Base-by-base conservation (phyloP, 2,113 vertebrate species). In the Ptychochromis oligacanthus region DNA sequence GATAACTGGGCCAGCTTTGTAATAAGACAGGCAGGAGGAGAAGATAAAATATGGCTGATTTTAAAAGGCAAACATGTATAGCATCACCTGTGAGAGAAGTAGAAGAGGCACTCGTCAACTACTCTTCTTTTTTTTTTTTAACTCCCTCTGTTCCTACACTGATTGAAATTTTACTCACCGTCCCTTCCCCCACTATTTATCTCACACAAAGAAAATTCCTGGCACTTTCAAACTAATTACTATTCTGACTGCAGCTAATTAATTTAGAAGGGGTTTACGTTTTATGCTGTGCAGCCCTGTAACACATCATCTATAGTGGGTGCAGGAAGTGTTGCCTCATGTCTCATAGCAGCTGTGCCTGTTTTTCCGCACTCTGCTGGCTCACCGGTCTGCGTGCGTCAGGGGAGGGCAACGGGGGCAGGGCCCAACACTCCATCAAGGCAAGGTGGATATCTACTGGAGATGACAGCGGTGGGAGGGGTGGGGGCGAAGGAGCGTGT, bases 341-440 rank as follows among this genome's bases (percentile, higher is more conserved):
- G 83, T 80, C 88, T 87, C 87, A 72, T 83, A 80, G 87, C 91
- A 90, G 92, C 89, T 93, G 89, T 31, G 83, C 81, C 84, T 88
- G 89, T 82, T 90, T n/a, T 87, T 91, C 83, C 84, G 85, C 81
- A 9, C 87, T 88, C 78, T 62, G 86, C 84, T 81, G 77, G 75
- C 87, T 89, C 87, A 61, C 87, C 70, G 81, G 85, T 85, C 79
- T 81, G 79, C 78, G 55, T 85, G 78, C 83, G 80, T 49, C 60
- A 75, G 76, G 84, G 67, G 70, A 85, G 88, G 81, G 82, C 84
- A 74, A 26, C 13, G 40, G 64, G 84, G 88, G 80, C 84, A 84
- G 59, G 58, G 80, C 80, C 52, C 46, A 14, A 31, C 87, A 77
- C 89, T 91, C 80, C 77, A 93, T 92, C 83, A 86, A 28, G 77